Evolutionary conservation across 2,888 invertebrate genomes (phyloP), one percentile per base, ranked within the genome.

Genomic region (Pecten maximus): DNA sequence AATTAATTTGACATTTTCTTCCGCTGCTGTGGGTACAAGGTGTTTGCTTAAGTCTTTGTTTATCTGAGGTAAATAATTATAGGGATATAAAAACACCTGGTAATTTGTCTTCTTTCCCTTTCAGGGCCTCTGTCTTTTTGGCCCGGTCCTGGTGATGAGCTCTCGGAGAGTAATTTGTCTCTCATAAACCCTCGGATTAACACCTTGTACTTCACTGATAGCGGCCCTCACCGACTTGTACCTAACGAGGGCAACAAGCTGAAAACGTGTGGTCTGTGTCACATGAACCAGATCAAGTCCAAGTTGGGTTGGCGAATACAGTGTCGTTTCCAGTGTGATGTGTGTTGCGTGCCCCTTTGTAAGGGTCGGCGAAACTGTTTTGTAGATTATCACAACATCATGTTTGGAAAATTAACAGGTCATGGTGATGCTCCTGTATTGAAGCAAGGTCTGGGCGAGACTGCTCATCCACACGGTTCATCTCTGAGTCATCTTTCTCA

Each of bases 291-390:
- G 44, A 44, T 48, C 35, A 88, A 88, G 50, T 48, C 88, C 28
- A 88, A 88, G 88, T 48, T 88, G 40, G 88, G 88, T 2, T 88
- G 88, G 88, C 35, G 48, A 19, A 88, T 44, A 50, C 44, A 88
- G 44, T 88, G 48, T 40, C 50, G 50, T 23, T 88, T 88, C 44
- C 44, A 88, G 50, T 88, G 88, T 88, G 88, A 88, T 35, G 44
- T 88, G 12, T 88, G 88, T 44, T 35, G 50, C 28, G 88, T 88
- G 3, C 88, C 88, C 35, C 88, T 88, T 16, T 88, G 88, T 88
- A 44, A 50, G 40, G 88, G 88, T 4, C 48, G 50, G 2, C n/a
- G 48, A n/a, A 88, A 88, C 12, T 88, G 88, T 44, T 88, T 88
- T 28, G 23, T 44, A 19, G 35, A 48, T 40, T 88, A 88, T 48